Evolutionary conservation across 2,113 vertebrate genomes (phyloP).

Genomic region (Puffinus mauretanicus): DNA sequence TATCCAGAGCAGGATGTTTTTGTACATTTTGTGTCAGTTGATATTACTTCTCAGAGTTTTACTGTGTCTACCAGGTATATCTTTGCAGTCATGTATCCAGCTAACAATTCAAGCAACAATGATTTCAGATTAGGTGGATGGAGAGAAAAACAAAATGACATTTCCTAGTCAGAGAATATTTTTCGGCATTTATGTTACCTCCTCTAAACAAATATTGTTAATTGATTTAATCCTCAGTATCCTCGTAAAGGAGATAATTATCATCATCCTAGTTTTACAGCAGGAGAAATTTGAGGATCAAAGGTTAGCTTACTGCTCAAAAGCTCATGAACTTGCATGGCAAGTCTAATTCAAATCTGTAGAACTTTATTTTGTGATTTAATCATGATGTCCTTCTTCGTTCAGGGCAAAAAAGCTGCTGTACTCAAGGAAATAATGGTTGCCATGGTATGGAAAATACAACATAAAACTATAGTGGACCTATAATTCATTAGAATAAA

Average conservation of each 20-base stretch:
- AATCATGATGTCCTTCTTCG: neutral
- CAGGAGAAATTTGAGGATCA: neutral
- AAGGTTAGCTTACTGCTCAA: neutral
- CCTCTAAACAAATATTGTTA: neutral
- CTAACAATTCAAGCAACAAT: neutral
- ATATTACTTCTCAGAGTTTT: neutral
- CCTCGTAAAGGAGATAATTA: neutral
- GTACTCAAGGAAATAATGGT: neutral
- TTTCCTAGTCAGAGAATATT: neutral
- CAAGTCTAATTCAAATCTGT: neutral
- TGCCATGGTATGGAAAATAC: neutral
- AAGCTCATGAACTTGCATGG: neutral
- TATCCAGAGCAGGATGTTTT: neutral
- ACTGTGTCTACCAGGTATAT: neutral
- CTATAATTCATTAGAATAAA: neutral
- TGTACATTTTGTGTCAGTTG: neutral
- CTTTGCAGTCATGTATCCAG: neutral
- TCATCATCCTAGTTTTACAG: neutral
- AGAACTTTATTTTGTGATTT: neutral
- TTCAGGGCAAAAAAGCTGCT: neutral
- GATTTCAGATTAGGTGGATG: neutral
- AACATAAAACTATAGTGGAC: neutral
- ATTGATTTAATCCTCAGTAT: neutral
- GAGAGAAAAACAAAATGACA: neutral
- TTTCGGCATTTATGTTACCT: neutral